Conservation (phyloP, 2,113 vertebrate genomes). For the Edolisoma coerulescens region DNA sequence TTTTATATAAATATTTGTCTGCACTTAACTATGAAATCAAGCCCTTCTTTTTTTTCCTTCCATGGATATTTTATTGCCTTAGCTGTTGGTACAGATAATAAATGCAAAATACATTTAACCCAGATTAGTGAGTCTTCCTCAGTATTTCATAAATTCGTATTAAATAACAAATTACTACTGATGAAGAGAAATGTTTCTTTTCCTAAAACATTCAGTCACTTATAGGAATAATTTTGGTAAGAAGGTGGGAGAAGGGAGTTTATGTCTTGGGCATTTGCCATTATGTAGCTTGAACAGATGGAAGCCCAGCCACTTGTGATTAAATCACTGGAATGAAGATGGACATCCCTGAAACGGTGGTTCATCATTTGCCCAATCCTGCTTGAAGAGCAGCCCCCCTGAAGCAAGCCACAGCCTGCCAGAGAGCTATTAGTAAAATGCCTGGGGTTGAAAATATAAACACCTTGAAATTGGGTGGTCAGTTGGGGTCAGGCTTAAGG, state of each 20-base stretch:
- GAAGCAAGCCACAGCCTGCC: neutral
- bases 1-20: neutral
- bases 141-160: neutral
- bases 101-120: neutral
- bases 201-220: neutral
- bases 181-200: neutral
- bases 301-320: constrained; percentile 8
- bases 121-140: neutral
- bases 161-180: neutral
- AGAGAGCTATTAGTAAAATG: neutral
- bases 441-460: constrained; percentile 39
- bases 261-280: neutral
- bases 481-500: neutral
- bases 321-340: constrained; percentile 10
- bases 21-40: neutral
- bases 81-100: neutral
- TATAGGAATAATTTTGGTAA: neutral
- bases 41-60: neutral
- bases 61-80: neutral
- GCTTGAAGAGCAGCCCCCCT: neutral
- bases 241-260: neutral
- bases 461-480: constrained; percentile 29
- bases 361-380: neutral
- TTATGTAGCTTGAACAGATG: constrained; percentile 7
- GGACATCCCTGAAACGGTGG: neutral